These are phyloP conservation scores for Cryptophagus acutangulus DNA, from an alignment of 2,888 invertebrate species.

Conservation along the genomic window DNA sequence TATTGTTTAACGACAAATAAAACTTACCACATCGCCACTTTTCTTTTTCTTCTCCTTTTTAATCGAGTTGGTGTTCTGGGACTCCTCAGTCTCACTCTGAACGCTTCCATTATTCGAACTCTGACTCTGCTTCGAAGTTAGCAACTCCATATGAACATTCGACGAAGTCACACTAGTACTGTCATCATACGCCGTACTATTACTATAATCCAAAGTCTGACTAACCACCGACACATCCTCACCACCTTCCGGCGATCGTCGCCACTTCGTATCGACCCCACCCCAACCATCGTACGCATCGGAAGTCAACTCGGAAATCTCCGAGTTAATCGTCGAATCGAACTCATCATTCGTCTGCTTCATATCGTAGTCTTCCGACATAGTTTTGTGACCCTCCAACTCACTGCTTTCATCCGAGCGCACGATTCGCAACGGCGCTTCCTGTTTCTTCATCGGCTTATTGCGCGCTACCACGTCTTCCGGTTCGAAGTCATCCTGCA, in stretches of 20 bases:
- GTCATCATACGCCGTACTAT: constrained; percentile 51
- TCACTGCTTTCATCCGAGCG: constrained; percentile 34
- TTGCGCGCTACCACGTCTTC: constrained; percentile 49
- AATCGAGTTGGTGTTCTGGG: constrained; percentile 33
- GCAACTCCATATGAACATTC: constrained; percentile 52
- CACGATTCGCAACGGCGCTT: constrained; percentile 19
- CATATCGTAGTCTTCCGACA: constrained; percentile 45
- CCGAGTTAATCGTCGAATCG: constrained; percentile 48
- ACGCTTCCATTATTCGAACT: constrained; percentile 53
- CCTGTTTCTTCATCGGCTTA: constrained; percentile 40
- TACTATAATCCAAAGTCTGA: constrained; percentile 51
- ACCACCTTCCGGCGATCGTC: constrained; percentile 67
- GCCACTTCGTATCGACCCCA: constrained; percentile 60
- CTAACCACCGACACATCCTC: constrained; percentile 49
- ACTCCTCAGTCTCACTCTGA: constrained; percentile 50
- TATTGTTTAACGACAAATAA: constrained; percentile 9
- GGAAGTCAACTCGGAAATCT: constrained; percentile 47
- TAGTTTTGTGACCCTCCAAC: constrained; percentile 28
- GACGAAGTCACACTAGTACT: constrained; percentile 54
- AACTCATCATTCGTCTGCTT: constrained; percentile 48
- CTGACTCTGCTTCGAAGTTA: constrained; percentile 53
- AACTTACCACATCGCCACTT: constrained; percentile 47
- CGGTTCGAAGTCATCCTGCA: constrained; percentile 78
- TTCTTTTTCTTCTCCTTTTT: constrained; percentile 43
- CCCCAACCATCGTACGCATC: constrained; percentile 60